phyloP scores from a whole-genome alignment of 2,113 vertebrate genomes.

The Stegostoma tigrinum region DNA sequence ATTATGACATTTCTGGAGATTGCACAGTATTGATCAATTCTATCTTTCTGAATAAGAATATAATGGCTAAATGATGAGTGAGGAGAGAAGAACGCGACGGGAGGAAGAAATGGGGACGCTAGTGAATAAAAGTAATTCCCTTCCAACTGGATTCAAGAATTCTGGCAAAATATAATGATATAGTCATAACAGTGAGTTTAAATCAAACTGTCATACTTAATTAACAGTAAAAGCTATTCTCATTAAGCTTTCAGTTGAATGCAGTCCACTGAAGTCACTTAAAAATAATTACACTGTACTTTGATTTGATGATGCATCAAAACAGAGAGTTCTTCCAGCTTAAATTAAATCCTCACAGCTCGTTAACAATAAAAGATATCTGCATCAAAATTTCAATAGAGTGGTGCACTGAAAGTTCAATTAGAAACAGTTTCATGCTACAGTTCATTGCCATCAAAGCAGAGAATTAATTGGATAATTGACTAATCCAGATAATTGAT shows the following conservation, averaged over 20 bases:
- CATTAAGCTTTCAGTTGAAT: conserved; percentile 35
- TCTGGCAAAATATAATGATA: conserved; percentile 11
- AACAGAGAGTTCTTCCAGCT: conserved; percentile 28
- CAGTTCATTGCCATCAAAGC: conserved; percentile 29
- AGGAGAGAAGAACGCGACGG: background rate
- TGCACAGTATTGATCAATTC: background rate
- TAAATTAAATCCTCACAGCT: conserved; percentile 38
- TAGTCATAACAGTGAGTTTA: conserved; percentile 22
- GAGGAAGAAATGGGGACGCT: background rate
- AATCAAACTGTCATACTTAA: conserved; percentile 32
- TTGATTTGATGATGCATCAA: conserved; percentile 37
- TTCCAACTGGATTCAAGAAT: background rate
- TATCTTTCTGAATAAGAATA: background rate
- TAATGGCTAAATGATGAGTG: background rate
- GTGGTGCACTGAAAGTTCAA: conserved; percentile 36
- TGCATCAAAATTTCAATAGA: conserved; percentile 36
- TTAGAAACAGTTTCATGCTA: conserved; percentile 34
- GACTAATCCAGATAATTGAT: conserved; percentile 36
- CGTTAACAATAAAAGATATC: conserved; percentile 38
- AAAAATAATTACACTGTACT: conserved; percentile 35
- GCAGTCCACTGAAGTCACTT: conserved; percentile 32
- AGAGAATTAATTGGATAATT: conserved; percentile 36
- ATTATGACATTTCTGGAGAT: background rate
- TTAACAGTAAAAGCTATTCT: conserved; percentile 33
- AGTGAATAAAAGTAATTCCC: background rate